These are phyloP conservation scores for Tillus elongatus DNA, from an alignment of 2,888 invertebrate species.

Conservation along the genomic window DNA sequence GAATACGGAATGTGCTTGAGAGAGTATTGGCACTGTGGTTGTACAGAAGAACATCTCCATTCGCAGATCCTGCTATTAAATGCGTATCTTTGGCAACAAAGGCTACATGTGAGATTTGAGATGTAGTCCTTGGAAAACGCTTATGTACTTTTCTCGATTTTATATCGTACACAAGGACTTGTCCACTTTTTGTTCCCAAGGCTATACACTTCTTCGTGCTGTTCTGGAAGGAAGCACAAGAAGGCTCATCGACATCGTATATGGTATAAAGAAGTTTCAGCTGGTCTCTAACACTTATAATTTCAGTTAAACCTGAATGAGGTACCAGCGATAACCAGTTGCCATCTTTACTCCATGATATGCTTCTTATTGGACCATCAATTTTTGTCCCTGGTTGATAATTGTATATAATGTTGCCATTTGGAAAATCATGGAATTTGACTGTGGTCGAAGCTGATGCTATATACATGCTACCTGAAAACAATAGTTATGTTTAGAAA, in stretches of 20 bases:
- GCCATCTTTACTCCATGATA: slow-evolving; percentile 40
- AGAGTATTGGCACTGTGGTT: slow-evolving; percentile 30
- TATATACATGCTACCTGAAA: slow-evolving; percentile 44
- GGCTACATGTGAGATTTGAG: slow-evolving; percentile 30
- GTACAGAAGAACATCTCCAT: slow-evolving; percentile 35
- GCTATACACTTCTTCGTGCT: slow-evolving; percentile 33
- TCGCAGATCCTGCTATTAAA: slow-evolving; percentile 33
- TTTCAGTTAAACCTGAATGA: slow-evolving; percentile 33
- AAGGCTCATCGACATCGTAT: slow-evolving; percentile 33
- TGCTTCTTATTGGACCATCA: slow-evolving; percentile 31
- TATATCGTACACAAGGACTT: slow-evolving; percentile 36
- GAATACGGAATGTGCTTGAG: slow-evolving; percentile 30
- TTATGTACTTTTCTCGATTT: slow-evolving; percentile 33
- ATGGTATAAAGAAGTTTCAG: slow-evolving; percentile 34
- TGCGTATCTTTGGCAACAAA: slow-evolving; percentile 36
- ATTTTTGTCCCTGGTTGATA: slow-evolving; percentile 35
- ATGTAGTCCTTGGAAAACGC: slow-evolving; percentile 28
- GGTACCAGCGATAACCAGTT: slow-evolving; percentile 38
- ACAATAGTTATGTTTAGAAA: no score
- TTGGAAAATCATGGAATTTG: slow-evolving; percentile 47
- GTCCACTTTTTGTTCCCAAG: slow-evolving; percentile 33
- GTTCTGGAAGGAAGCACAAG: slow-evolving; percentile 37
- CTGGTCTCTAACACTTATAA: slow-evolving; percentile 34
- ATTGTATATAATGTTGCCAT: slow-evolving; percentile 47
- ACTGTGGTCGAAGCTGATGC: slow-evolving; percentile 49